Base-by-base conservation (phyloP, 1,140 invertebrate genomes). In the Cydia splendana region DNA sequence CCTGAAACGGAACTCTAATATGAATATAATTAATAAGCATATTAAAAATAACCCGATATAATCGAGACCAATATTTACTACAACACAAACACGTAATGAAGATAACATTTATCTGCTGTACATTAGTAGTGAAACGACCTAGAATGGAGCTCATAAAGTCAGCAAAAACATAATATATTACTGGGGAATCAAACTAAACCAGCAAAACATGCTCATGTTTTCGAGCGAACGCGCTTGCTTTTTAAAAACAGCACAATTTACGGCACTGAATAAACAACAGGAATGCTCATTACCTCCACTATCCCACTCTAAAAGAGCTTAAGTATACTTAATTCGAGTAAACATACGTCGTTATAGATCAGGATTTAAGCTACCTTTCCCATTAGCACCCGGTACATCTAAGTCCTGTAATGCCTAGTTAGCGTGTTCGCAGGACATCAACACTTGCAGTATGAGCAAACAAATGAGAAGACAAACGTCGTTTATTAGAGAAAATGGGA, bases 321-420 rank as follows among this genome's bases (percentile, higher is more conserved):
- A 67, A 67, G 65, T 34, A 12, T 15, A 5, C 6, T 34, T 15
- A 67, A 67, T 2, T 67, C 15, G 0, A 12, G 12, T 67, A 10
- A 4, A 38, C 13, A 34, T 67, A 67, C 65, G 30, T 4, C 34
- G 7, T 71, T 38, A 18, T 69, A 48, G 45, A 57, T 57, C 1
- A 18, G 20, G 20, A 24, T 10, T 62, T 24, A 4, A 62, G 20
- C 18, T 24, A 34, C 67, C 28, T 34, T 38, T 15, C n/a, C n/a
- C 67, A 71, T 71, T 71, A 71, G 67, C 67, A 42, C 67, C 34
- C n/a, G 15, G 30, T 71, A 18, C 18, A 38, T 71, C 67, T 71
- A 38, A 45, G 30, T 67, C 65, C 12, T 71, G 67, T 71, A 38
- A 71, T 38, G 67, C 67, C 67, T 18, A 34, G 38, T 42, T 71